Evolutionary conservation across 2,888 invertebrate genomes (phyloP).

Genomic region (Eristalis intricaria): DNA sequence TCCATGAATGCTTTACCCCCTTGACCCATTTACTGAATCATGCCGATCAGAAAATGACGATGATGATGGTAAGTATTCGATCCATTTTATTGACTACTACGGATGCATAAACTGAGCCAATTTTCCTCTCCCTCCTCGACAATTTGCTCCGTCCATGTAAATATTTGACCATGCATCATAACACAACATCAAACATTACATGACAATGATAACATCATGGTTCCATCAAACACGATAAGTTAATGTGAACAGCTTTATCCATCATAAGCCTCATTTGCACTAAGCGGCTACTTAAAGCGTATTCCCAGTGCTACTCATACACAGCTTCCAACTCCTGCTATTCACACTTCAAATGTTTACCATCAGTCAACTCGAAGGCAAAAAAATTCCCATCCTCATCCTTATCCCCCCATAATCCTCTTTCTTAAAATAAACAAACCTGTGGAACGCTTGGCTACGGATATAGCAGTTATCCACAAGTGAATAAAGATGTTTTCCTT

Average conservation of each 20-base stretch:
- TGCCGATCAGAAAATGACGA: too few species aligned
- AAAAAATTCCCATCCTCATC: conserved; percentile 11
- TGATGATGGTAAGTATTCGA: too few species aligned
- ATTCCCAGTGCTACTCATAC: neutral
- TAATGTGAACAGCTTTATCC: neutral
- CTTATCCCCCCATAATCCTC: conserved; percentile 19
- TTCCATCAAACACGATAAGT: neutral
- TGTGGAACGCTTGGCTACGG: neutral
- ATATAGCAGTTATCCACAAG: neutral
- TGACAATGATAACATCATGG: neutral
- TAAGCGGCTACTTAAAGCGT: neutral
- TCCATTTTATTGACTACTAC: too few species aligned
- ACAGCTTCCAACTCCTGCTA: neutral
- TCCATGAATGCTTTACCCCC: too few species aligned
- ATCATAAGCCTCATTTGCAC: neutral
- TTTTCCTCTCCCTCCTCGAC: too few species aligned
- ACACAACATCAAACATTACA: too few species aligned
- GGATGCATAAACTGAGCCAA: too few species aligned
- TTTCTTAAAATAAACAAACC: conserved; percentile 27
- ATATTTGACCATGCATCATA: too few species aligned
- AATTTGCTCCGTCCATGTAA: too few species aligned
- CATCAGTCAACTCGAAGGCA: neutral
- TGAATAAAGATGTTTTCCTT: conserved; percentile 14
- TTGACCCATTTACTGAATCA: too few species aligned
- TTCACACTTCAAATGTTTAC: conserved; percentile 21